A percentile compares a stretch with the other conserved stretches of the same genome.
phyloP scores from a whole-genome alignment of 1,140 invertebrate species.

The Drosophila pachea region DNA sequence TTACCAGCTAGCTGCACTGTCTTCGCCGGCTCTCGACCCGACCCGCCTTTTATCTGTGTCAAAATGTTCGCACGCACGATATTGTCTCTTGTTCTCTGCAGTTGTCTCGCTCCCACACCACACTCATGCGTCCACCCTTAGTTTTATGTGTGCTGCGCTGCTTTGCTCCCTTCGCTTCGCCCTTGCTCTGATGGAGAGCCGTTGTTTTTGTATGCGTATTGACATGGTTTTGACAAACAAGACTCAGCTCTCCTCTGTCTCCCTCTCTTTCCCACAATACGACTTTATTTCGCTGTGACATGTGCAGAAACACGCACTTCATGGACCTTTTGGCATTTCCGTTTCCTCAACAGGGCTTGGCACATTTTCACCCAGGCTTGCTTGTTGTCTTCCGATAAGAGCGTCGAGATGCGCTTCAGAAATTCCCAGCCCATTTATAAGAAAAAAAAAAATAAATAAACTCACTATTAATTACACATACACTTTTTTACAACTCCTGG shows the following conservation, averaged over 20 bases:
- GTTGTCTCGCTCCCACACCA: not conserved
- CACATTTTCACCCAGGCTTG: slow-evolving; percentile 36
- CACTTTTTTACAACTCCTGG: not conserved
- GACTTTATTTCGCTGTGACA: slow-evolving; percentile 33
- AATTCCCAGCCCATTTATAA: not conserved
- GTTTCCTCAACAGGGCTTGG: slow-evolving; percentile 38
- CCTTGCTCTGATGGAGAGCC: slow-evolving; percentile 3
- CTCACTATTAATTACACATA: not conserved
- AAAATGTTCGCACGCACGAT: slow-evolving; percentile 50
- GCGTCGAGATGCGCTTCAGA: slow-evolving; percentile 12
- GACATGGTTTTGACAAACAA: slow-evolving; percentile 69
- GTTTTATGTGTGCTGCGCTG: not conserved
- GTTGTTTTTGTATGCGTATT: slow-evolving; percentile 53
- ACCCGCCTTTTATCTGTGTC: slow-evolving; percentile 58
- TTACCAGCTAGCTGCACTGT: slow-evolving; percentile 48
- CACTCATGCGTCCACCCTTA: not conserved
- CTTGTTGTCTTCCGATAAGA: slow-evolving; percentile 69
- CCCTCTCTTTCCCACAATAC: not conserved
- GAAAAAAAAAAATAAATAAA: not conserved
- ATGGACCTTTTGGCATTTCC: slow-evolving; percentile 65
- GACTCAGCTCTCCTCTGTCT: slow-evolving; percentile 6
- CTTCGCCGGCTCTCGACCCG: slow-evolving; percentile 27
- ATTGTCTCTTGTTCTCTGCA: slow-evolving; percentile 16
- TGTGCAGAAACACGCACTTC: slow-evolving; percentile 63
- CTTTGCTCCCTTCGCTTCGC: not conserved